Percentiles rank a stretch among this genome's conserved stretches.
phyloP scores from a whole-genome alignment of 2,113 vertebrate genomes.

The Nymphicus hollandicus region DNA sequence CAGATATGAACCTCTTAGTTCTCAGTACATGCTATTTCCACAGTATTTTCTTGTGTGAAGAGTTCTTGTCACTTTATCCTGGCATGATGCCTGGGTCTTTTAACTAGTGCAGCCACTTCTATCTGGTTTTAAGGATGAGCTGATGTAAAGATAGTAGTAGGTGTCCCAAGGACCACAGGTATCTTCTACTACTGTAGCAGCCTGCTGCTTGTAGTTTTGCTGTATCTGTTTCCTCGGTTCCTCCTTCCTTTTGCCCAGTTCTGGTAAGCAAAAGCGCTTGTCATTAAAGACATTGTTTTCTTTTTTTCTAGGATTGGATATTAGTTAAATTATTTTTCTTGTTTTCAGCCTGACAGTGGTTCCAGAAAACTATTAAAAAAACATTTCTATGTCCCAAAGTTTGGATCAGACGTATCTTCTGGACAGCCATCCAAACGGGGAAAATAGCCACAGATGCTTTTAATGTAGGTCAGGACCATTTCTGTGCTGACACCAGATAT shows the following conservation, averaged over 20 bases:
- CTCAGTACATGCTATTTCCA: not conserved
- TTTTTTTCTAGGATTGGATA: not conserved
- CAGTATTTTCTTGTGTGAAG: not conserved
- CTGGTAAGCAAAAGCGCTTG: not conserved
- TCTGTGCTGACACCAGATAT: slow-evolving; percentile 59
- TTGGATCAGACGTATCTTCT: not conserved
- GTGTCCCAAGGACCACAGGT: not conserved
- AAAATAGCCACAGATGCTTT: slow-evolving; percentile 1
- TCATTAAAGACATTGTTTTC: not conserved
- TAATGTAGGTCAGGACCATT: slow-evolving; percentile 46
- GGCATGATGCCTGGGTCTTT: not conserved
- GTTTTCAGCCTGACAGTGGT: not conserved
- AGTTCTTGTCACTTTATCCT: not conserved
- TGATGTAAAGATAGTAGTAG: not conserved
- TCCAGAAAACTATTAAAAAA: not conserved
- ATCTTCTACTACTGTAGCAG: not conserved
- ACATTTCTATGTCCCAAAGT: not conserved
- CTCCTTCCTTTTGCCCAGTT: not conserved
- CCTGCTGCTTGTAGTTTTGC: not conserved
- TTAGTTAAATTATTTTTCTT: not conserved
- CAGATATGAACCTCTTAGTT: not conserved
- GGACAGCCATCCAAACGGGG: not conserved
- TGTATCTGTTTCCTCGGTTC: not conserved
- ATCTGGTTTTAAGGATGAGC: rapidly evolving
- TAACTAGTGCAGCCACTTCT: not conserved